A percentile compares a stretch with the other conserved stretches of the same genome.
Conservation (phyloP, 2,888 invertebrate species). For the Pimpla rufipes region DNA sequence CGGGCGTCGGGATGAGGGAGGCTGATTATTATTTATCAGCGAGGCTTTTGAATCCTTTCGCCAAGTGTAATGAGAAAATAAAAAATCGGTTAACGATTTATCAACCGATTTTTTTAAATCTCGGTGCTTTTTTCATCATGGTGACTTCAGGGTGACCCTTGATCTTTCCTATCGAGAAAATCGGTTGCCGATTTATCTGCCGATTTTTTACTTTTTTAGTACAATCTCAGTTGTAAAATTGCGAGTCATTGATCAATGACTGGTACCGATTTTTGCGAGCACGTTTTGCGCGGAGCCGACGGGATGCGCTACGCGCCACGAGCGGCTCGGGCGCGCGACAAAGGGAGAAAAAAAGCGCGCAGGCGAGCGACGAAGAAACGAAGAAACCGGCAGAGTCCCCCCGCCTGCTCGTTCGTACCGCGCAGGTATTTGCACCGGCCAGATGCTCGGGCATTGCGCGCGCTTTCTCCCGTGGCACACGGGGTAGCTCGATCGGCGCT, state of each 20-base stretch:
- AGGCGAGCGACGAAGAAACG: constrained; percentile 54
- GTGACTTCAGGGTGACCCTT: too few relatives aligned
- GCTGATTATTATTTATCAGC: neutral
- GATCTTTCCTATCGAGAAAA: neutral
- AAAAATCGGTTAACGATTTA: neutral
- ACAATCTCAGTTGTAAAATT: neutral
- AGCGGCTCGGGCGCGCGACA: constrained; percentile 3
- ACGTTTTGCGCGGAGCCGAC: neutral
- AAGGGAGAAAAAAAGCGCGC: constrained; percentile 39
- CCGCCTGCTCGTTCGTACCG: constrained; percentile 61
- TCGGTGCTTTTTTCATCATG: too few relatives aligned
- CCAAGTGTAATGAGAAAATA: neutral
- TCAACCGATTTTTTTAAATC: neutral
- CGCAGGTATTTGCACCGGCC: constrained; percentile 74
- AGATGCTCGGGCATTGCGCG: constrained; percentile 75
- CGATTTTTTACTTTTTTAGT: neutral
- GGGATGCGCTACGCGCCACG: neutral
- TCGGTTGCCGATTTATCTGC: neutral
- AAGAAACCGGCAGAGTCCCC: constrained; percentile 26
- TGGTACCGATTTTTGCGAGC: neutral
- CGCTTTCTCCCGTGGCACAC: constrained; percentile 28
- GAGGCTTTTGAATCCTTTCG: neutral
- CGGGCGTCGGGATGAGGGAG: neutral
- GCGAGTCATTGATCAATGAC: neutral
- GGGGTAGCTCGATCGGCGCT: neutral